Base-by-base conservation (phyloP, 2,797 vertebrate species). In the Danio aesculapii region DNA sequence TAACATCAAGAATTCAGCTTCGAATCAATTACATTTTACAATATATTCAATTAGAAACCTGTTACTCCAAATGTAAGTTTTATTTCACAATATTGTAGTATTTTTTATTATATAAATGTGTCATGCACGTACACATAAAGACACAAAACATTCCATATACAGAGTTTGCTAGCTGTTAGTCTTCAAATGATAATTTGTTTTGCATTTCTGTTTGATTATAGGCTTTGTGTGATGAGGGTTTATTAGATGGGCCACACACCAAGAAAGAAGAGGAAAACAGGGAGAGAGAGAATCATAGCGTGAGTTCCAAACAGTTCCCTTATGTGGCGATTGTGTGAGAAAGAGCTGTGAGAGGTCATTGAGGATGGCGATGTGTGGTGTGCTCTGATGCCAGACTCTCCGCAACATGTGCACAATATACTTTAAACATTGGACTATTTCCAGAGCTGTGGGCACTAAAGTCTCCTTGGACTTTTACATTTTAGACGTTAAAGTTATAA, bases 211-310 rank as follows among this genome's bases (percentile, higher is more conserved):
- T 70, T 52, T 78, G 9, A n/a, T 19, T 44, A 19, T 19, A 11
- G 49, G 12, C 50, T 82, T 67, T 17, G 30, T 50, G 52, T n/a
- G 12, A 80, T 47, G 17, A 41, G 3, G 86, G 88, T 91, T 93
- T 91, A 88, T 88, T 86, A 91, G 92, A 84, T 91, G 93, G 96
- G 96, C 96, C 95, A 97, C 96, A 96, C 96, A 95, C 92, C 82
- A 81, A 91, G 88, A 87, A 75, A 78, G 66, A 64, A 39, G 87
- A 93, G 91, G 81, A 46, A 64, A 64, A 30, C 30, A 30, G 30
- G 8, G 78, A 85, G 68, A 76, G 58, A 79, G 30, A 83, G 84
- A 30, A 71, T 76, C 46, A 68, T 44, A 46, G 49, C 39, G 7
- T 72, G 59, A 41, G 44, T 58, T 77, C 53, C 55, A 53, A 52